Base-by-base conservation (phyloP, 2,888 invertebrate species). In the Macaria liturata region DNA sequence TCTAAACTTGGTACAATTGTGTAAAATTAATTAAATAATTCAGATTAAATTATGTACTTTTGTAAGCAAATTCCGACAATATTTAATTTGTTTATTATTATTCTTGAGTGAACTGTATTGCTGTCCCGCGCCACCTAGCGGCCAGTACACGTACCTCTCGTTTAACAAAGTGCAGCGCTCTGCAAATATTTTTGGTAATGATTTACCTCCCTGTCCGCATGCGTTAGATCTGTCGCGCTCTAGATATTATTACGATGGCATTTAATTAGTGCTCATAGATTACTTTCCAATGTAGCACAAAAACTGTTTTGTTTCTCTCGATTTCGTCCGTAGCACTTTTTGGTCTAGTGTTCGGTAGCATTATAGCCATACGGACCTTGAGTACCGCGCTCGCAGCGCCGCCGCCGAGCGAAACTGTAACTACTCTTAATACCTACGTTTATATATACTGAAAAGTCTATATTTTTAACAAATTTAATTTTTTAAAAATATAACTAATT, bases 391-490 rank as follows among this genome's bases (percentile, higher is more conserved):
- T 73, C 69, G 70, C 73, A 71, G 67, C 60, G 64, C 72, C 74
- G 76, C 81, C 76, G 81, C 77, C 80, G 75, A 75, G 74, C 70
- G 20, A 71, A 74, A 72, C 75, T 82, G 74, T 81, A 78, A 79
- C 73, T 80, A 86, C 74, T 83, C 79, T 80, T 84, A 80, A 81
- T 82, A 73, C 80, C 79, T 86, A 86, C 81, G 76, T 85, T 85
- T 84, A 83, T 84, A 80, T 66, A 83, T 84, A 84, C 85, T 84
- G 81, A 80, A 81, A 20, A 67, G 64, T 85, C 88, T 91, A 91
- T 90, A 91, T 91, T 90, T 91, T 89, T 90, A 90, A 88, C 86
- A 83, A 85, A 86, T 84, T 87, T 89, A 83, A 86, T 88, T 82
- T 81, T 81, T 51, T 45, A 78, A 78, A 58, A 76, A 81, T 84